phyloP scores from a whole-genome alignment of 2,113 vertebrate genomes.

The Osmerus mordax region DNA sequence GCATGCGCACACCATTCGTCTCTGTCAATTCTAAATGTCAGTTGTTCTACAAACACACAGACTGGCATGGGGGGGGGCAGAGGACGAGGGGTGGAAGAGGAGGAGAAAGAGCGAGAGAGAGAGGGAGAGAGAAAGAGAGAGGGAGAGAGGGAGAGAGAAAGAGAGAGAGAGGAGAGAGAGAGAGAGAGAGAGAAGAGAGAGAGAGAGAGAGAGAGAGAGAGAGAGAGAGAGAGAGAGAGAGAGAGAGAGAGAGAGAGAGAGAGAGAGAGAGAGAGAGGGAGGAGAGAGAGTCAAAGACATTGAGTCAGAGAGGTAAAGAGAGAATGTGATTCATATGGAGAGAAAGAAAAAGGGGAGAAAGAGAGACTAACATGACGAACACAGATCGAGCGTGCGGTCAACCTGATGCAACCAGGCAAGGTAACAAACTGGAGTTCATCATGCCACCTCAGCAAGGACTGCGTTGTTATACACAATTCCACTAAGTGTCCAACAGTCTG shows the following conservation, averaged over 20 bases:
- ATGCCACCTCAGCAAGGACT: no score
- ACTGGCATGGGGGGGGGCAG: not conserved
- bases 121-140: no score
- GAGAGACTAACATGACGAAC: not conserved
- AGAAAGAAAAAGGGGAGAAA: no score
- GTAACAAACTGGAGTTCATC: not conserved
- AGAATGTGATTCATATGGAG: not conserved
- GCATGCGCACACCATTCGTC: conserved; percentile 22
- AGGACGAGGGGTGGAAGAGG: not conserved
- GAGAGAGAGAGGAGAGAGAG: no score
- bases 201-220: no score
- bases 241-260: no score
- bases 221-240: no score
- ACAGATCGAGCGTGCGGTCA: no score
- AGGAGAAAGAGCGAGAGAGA: not conserved
- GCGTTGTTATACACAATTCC: no score
- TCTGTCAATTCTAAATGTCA: conserved; percentile 10
- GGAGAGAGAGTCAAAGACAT: not conserved
- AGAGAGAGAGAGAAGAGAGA: no score
- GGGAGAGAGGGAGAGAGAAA: no score
- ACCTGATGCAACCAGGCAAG: not conserved
- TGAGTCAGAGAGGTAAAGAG: not conserved
- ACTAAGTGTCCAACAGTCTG: no score
- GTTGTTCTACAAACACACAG: not conserved
- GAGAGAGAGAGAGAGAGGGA: not conserved